Base-by-base conservation (phyloP, 2,797 vertebrate genomes). In the Fistularia tabacaria region DNA sequence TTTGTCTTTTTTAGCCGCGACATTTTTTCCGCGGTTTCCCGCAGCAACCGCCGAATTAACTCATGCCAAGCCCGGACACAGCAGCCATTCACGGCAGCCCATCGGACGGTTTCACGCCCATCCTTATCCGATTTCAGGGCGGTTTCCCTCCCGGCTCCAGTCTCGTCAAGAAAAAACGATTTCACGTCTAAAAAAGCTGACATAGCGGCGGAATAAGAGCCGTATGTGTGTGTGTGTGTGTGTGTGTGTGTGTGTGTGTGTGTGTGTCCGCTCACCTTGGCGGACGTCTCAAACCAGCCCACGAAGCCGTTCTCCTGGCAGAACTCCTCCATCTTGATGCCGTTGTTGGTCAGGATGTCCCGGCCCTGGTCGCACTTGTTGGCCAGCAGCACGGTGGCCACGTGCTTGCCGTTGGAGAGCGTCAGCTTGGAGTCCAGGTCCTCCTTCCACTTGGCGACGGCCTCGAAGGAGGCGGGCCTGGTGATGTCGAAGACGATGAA, bases 401-500 rank as follows among this genome's bases (percentile, higher is more conserved):
- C 92, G 57, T 93, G 87, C 80, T 94, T 93, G 64, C 96, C 97
- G 51, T 95, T 97, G 74, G 94, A 92, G 64, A 98, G 94, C 76
- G 92, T 93, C 88, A 99, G 74, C 85, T 99, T 99, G 74, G 95
- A 94, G 91, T 99, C 97, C 91, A 99, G 91, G 87, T 99, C 97
- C 82, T 94, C 95, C 77, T 99, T 99, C 97, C 97, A 99, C 71
- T 99, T 99, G 69, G 92, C 90, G 62, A 99, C 92, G 1, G 95
- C 96, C 82, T 99, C 97, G 68, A 99, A 98, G 0, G 97, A 97
- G 10, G 96, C 92, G 4, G 94, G 93, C 80, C 96, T 91, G 8
- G 95, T 97, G 66, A 98, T 92, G n/a, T 99, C 97, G 1, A 97
- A 99, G 80, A 99, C 96, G 13, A 99, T 95, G 82, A 99, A 96